A percentile compares a stretch with the other conserved stretches of the same genome.
Conservation (phyloP, 2,113 vertebrate genomes). For the Anser cygnoides region DNA sequence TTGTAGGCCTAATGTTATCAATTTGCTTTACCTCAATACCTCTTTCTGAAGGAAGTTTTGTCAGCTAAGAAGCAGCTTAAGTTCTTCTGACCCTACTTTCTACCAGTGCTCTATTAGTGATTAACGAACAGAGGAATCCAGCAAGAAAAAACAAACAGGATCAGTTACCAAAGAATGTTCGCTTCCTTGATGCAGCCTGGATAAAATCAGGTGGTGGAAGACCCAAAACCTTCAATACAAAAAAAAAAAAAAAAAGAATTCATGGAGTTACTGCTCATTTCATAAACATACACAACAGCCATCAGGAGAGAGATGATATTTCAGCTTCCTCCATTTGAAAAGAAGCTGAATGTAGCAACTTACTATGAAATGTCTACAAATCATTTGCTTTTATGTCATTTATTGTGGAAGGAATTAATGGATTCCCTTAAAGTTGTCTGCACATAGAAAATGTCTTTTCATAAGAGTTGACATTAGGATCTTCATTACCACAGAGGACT, state of each 20-base stretch:
- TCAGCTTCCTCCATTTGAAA: background rate
- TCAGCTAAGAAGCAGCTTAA: background rate
- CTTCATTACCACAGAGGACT: background rate
- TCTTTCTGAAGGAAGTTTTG: background rate
- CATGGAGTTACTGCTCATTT: background rate
- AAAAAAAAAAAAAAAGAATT: background rate
- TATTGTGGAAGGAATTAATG: background rate
- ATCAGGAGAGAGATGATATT: background rate
- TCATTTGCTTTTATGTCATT: background rate
- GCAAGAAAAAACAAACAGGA: background rate
- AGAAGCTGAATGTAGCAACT: background rate
- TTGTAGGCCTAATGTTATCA: background rate
- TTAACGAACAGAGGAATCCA: background rate
- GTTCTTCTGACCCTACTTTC: background rate
- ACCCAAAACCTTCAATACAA: slow-evolving; percentile 84
- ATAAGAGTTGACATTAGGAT: background rate
- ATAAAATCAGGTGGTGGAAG: slow-evolving; percentile 88
- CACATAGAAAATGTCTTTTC: background rate
- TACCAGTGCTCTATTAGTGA: background rate
- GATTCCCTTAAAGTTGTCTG: background rate
- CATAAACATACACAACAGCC: background rate
- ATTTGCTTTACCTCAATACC: background rate
- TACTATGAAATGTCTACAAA: background rate
- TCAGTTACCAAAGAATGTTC: slow-evolving; percentile 89
- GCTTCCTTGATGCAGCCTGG: slow-evolving; percentile 85